phyloP scores from a whole-genome alignment of 2,888 invertebrate genomes.

The Hypercompe scribonia region DNA sequence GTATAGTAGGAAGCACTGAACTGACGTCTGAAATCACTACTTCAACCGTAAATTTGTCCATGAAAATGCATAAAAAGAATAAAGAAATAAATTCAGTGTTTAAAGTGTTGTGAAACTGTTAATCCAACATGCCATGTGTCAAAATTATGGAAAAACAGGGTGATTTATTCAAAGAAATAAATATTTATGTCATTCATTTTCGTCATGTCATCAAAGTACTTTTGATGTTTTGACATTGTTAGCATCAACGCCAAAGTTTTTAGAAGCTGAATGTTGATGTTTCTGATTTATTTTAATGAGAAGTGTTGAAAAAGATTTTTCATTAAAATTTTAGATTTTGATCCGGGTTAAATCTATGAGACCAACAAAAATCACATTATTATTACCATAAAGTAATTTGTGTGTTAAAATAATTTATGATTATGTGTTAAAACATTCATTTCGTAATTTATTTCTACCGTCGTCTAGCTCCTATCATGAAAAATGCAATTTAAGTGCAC shows the following conservation, averaged over 20 bases:
- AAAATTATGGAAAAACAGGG: background rate
- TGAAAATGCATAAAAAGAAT: background rate
- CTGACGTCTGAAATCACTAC: too few species aligned
- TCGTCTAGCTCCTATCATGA: too few species aligned
- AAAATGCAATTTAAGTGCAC: too few species aligned
- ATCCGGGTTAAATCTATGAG: background rate
- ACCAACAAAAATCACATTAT: background rate
- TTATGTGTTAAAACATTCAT: too few species aligned
- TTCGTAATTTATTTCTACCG: too few species aligned
- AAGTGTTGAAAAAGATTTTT: background rate
- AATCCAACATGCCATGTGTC: background rate
- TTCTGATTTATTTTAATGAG: background rate
- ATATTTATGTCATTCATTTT: background rate
- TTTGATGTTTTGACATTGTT: background rate
- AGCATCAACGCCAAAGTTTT: background rate
- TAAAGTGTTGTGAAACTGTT: background rate
- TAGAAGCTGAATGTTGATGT: background rate
- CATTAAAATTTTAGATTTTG: background rate
- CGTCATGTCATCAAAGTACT: background rate
- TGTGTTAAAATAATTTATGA: background rate
- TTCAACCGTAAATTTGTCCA: too few species aligned
- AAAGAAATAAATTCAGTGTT: background rate
- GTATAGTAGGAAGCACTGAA: too few species aligned
- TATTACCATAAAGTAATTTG: background rate
- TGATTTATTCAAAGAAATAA: background rate